Conservation (phyloP, 2,113 vertebrate species). For the Mirounga angustirostris region DNA sequence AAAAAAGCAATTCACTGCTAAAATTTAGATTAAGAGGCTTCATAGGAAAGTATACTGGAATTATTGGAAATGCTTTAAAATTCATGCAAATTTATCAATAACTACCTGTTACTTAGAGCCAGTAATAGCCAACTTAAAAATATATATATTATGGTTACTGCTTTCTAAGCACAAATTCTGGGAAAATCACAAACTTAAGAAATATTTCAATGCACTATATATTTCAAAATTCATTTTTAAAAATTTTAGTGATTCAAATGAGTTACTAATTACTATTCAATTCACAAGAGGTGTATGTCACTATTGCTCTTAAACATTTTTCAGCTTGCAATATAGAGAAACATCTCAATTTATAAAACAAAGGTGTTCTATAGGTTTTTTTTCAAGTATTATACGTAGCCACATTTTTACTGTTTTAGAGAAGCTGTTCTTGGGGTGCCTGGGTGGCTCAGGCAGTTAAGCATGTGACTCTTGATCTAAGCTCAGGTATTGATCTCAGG, state of each 20-base stretch:
- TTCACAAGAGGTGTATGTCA: neutral
- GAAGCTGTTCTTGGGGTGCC: neutral
- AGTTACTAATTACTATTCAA: conserved; percentile 43
- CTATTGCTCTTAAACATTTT: conserved; percentile 47
- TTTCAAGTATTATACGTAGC: neutral
- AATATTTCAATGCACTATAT: neutral
- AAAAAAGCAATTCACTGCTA: neutral
- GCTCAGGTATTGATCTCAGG: neutral
- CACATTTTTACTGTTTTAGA: neutral
- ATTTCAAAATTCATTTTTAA: conserved; percentile 30
- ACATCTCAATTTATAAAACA: conserved; percentile 32
- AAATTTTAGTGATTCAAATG: conserved; percentile 49
- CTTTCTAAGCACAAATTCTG: conserved; percentile 2
- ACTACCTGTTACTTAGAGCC: neutral
- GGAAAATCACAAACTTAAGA: neutral
- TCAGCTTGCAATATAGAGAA: conserved; percentile 18
- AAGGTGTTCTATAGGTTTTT: neutral
- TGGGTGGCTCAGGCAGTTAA: neutral
- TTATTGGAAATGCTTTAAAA: conserved; percentile 46
- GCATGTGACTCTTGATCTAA: neutral
- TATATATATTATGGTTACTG: conserved; percentile 4
- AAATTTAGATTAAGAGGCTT: conserved; percentile 26
- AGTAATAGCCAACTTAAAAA: neutral
- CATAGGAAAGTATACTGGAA: neutral
- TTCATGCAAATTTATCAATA: conserved; percentile 16